phyloP scores from a whole-genome alignment of 2,113 vertebrate genomes.

The Desmodus rotundus region DNA sequence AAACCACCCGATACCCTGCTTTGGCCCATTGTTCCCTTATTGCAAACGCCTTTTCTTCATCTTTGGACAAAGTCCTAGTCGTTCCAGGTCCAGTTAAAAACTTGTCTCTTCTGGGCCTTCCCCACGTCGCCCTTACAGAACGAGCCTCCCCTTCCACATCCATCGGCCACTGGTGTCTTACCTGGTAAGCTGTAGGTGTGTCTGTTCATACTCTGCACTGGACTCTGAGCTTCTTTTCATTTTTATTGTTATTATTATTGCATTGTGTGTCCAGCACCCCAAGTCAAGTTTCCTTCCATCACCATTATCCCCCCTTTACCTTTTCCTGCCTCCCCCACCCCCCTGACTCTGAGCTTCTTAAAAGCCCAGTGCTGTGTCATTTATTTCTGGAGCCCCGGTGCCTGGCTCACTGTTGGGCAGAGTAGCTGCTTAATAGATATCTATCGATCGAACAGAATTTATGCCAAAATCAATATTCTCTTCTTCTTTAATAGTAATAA shows the following conservation, averaged over 20 bases:
- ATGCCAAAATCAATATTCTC: constrained; percentile 29
- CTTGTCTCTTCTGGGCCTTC: not conserved
- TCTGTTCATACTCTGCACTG: not conserved
- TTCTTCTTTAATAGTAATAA: constrained; percentile 33
- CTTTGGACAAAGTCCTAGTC: not conserved
- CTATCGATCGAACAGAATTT: constrained; percentile 21
- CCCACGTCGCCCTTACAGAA: not conserved
- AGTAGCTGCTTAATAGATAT: constrained; percentile 44
- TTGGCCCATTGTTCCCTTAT: not conserved
- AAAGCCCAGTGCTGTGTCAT: not conserved
- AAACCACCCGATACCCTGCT: not conserved
- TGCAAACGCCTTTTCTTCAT: not conserved
- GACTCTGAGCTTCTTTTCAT: not conserved
- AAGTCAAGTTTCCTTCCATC: too few relatives aligned
- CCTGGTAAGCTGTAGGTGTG: not conserved
- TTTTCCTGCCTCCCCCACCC: too few relatives aligned
- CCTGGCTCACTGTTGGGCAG: not conserved
- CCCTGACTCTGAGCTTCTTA: not conserved
- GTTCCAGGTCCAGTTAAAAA: not conserved
- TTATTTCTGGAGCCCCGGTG: constrained; percentile 32
- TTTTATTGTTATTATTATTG: not conserved
- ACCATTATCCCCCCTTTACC: too few relatives aligned
- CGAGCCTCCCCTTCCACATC: not conserved
- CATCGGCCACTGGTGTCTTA: not conserved
- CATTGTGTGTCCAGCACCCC: too few relatives aligned